Evolutionary conservation across 2,888 invertebrate genomes (phyloP).

Genomic region (Lasioglossum villosulum): DNA sequence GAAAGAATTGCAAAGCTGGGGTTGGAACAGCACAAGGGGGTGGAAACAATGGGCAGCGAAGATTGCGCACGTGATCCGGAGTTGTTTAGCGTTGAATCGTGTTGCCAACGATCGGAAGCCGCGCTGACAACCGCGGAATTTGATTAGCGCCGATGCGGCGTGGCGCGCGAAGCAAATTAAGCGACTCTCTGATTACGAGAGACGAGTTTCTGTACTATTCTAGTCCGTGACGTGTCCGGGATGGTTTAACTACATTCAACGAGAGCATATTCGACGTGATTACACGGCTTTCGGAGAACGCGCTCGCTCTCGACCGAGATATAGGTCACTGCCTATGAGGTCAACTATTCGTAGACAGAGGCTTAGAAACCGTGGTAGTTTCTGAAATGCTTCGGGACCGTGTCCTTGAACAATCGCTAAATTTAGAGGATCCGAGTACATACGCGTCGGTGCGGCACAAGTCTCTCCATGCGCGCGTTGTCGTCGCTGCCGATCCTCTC

Average conservation of each 20-base stretch:
- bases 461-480: conserved; percentile 44
- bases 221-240: conserved; percentile 73
- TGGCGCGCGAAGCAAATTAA: conserved; percentile 27
- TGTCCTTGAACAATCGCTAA: conserved; percentile 70
- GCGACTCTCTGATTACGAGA: conserved; percentile 46
- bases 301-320: conserved; percentile 57
- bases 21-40: background rate
- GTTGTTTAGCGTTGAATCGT: background rate
- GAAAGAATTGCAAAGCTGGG: background rate
- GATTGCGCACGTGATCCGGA: background rate
- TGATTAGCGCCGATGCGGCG: conserved; percentile 41
- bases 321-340: conserved; percentile 73
- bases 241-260: conserved; percentile 68
- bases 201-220: conserved; percentile 76
- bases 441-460: conserved; percentile 38
- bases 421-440: conserved; percentile 65
- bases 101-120: conserved; percentile 1
- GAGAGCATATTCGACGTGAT: conserved; percentile 71
- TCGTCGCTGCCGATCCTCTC: background rate
- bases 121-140: conserved; percentile 19
- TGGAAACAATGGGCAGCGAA: background rate
- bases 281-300: conserved; percentile 65
- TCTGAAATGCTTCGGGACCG: conserved; percentile 44
- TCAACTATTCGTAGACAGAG: conserved; percentile 72
- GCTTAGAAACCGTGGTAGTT: conserved; percentile 54